These are phyloP conservation scores for Tapera naevia DNA, from an alignment of 2,797 vertebrate species.

Conservation along the genomic window DNA sequence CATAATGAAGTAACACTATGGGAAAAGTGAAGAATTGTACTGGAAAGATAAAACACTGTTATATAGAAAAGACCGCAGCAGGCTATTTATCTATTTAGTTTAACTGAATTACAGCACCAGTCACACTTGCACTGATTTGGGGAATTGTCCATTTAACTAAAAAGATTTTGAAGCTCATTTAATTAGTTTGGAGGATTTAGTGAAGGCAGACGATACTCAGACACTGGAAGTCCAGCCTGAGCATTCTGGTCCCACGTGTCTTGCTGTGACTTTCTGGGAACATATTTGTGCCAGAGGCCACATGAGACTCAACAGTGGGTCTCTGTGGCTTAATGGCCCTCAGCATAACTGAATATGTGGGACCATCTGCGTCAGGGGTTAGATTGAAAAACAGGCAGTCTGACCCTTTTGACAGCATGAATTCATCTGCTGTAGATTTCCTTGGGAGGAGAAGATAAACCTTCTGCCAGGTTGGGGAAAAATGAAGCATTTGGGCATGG, in stretches of 20 bases:
- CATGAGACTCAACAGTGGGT: fast-evolving
- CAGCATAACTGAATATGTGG: not conserved
- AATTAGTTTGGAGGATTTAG: conserved; percentile 4
- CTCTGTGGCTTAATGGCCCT: not conserved
- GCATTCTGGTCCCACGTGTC: not conserved
- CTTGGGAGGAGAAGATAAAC: not conserved
- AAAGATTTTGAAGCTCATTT: conserved; percentile 24
- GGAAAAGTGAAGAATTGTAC: not conserved
- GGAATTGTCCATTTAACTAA: not conserved
- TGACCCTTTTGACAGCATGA: not conserved
- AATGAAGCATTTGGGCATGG: not conserved
- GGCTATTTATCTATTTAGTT: conserved; percentile 22
- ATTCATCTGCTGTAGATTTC: not conserved
- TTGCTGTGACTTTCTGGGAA: not conserved
- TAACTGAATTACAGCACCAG: conserved; percentile 41
- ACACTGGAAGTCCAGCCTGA: not conserved
- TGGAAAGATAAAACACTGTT: not conserved
- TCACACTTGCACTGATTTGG: not conserved
- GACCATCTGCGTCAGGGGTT: not conserved
- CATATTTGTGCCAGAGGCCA: not conserved
- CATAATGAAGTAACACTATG: not conserved
- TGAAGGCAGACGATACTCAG: not conserved
- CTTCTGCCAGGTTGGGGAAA: not conserved
- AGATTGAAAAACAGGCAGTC: not conserved
- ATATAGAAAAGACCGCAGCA: not conserved